Percentiles rank a stretch among this genome's conserved stretches.
phyloP scores from a whole-genome alignment of 2,113 vertebrate species.

The Progne subis region DNA sequence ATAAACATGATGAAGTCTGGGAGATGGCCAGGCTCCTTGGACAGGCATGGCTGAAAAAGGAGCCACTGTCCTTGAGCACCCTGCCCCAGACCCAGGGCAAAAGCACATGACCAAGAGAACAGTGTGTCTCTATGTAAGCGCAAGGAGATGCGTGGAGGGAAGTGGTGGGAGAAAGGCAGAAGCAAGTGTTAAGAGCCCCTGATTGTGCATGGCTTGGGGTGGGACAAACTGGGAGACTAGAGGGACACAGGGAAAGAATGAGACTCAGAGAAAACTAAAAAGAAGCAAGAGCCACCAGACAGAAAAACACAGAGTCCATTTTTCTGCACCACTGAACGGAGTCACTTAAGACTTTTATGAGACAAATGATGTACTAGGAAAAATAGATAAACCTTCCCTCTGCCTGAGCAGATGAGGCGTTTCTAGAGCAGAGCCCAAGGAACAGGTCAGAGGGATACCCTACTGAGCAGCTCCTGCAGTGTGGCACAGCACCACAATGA shows the following conservation, averaged over 20 bases:
- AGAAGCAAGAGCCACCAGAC: background rate
- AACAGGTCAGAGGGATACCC: background rate
- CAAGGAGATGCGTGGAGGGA: background rate
- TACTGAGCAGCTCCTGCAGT: background rate
- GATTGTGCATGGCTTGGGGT: background rate
- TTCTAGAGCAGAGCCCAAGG: background rate
- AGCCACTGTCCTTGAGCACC: background rate
- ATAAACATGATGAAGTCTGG: background rate
- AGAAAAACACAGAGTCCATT: background rate
- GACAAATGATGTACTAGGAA: background rate
- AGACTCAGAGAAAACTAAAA: background rate
- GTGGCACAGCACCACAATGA: background rate
- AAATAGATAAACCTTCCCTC: background rate
- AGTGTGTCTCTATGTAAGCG: accelerated
- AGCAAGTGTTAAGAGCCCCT: background rate
- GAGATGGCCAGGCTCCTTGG: background rate
- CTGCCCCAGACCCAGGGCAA: background rate
- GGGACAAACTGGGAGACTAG: no score
- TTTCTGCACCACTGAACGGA: constrained; percentile 7
- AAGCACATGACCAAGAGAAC: background rate
- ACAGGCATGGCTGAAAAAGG: background rate
- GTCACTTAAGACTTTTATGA: background rate
- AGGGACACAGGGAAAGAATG: background rate
- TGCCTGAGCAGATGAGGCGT: background rate
- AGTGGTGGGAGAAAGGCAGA: background rate